phyloP scores from a whole-genome alignment of 2,113 vertebrate genomes.

The Pandion haliaetus region DNA sequence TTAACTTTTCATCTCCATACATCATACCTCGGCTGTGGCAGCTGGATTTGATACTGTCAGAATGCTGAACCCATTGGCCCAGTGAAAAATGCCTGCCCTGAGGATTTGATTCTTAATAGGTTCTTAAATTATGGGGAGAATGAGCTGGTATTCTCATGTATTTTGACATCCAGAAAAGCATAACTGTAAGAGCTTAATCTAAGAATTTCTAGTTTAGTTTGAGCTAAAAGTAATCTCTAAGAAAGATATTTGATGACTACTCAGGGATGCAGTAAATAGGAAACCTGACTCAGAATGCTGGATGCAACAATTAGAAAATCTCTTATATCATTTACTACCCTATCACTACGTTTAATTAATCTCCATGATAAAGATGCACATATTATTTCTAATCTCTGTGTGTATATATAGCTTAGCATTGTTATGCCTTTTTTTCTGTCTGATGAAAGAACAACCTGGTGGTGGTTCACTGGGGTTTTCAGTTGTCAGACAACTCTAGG shows the following conservation, averaged over 20 bases:
- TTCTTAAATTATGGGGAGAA: not conserved
- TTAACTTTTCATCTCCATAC: not conserved
- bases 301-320: not conserved
- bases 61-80: not conserved
- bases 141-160: not conserved
- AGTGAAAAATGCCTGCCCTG: not conserved
- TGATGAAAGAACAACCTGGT: not conserved
- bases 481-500: not conserved
- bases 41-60: not conserved
- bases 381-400: not conserved
- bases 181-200: not conserved
- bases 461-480: not conserved
- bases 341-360: not conserved
- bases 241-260: not conserved
- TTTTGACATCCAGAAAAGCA: not conserved
- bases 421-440: not conserved
- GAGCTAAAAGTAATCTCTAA: not conserved
- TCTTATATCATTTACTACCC: not conserved
- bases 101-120: not conserved
- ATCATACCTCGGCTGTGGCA: not conserved
- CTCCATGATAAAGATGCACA: not conserved
- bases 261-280: not conserved
- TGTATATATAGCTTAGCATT: not conserved
- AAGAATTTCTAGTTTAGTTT: not conserved
- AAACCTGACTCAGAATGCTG: not conserved